phyloP scores from a whole-genome alignment of 1,140 invertebrate genomes.

The Apis dorsata region DNA sequence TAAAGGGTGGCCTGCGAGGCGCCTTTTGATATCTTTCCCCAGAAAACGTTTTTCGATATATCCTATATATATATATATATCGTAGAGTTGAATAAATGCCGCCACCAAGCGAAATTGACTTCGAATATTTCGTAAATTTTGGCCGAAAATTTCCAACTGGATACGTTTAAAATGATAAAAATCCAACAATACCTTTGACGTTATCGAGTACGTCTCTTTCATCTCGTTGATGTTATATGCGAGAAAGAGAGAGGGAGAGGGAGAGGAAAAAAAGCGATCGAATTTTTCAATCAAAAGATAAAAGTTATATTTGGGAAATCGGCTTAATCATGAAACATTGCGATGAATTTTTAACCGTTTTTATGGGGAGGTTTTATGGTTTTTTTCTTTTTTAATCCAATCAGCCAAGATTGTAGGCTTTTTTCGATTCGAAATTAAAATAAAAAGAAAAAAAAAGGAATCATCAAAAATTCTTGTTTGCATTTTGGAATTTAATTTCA shows the following conservation, averaged over 20 bases:
- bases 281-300: background rate
- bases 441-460: too few species aligned
- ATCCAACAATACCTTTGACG: constrained; percentile 2
- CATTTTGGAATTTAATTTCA: too few species aligned
- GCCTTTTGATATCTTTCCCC: background rate
- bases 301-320: background rate
- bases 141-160: background rate
- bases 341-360: too few species aligned
- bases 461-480: too few species aligned
- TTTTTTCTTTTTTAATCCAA: too few species aligned
- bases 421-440: too few species aligned
- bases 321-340: too few species aligned
- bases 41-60: constrained; percentile 10
- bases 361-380: too few species aligned
- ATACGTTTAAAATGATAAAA: constrained; percentile 1
- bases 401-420: too few species aligned
- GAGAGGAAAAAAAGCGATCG: background rate
- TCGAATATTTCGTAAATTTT: background rate
- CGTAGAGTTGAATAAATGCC: background rate
- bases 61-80: background rate
- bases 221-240: background rate
- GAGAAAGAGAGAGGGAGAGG: too few species aligned
- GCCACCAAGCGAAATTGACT: background rate
- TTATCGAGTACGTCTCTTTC: background rate
- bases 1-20: constrained; percentile 1